Conservation (phyloP, 2,113 vertebrate species). For the Pedetes capensis region DNA sequence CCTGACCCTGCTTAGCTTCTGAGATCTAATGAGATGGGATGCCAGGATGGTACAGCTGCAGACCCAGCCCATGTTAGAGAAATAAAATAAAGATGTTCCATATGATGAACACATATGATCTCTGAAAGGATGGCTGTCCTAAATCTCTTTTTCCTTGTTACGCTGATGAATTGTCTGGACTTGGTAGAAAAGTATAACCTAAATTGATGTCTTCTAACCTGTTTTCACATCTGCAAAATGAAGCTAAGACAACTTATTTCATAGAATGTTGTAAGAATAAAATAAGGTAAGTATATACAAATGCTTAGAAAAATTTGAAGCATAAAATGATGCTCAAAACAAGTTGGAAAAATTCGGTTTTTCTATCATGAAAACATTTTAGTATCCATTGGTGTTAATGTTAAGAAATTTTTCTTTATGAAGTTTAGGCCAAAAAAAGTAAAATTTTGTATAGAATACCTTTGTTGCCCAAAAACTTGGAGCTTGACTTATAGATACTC, state of each 20-base stretch:
- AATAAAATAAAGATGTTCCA: not conserved
- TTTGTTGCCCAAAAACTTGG: not conserved
- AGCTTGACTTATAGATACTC: not conserved
- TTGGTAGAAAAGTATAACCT: not conserved
- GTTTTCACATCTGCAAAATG: not conserved
- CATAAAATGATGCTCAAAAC: not conserved
- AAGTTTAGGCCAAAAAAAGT: not conserved
- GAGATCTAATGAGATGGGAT: too few species aligned
- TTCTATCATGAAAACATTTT: not conserved
- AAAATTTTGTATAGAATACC: not conserved
- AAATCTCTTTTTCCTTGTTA: not conserved
- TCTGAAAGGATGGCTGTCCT: not conserved
- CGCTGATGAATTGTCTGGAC: not conserved
- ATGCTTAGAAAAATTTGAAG: not conserved
- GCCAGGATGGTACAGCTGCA: too few species aligned
- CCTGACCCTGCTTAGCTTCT: too few species aligned
- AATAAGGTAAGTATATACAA: not conserved
- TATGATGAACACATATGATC: not conserved
- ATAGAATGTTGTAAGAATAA: not conserved
- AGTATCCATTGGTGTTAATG: not conserved
- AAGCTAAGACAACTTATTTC: not conserved
- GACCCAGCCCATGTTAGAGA: too few species aligned
- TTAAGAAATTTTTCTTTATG: not conserved
- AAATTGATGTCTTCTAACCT: not conserved
- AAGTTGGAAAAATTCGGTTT: not conserved